Evolutionary conservation across 2,113 vertebrate genomes (phyloP).

Genomic region (Loxodonta africana): DNA sequence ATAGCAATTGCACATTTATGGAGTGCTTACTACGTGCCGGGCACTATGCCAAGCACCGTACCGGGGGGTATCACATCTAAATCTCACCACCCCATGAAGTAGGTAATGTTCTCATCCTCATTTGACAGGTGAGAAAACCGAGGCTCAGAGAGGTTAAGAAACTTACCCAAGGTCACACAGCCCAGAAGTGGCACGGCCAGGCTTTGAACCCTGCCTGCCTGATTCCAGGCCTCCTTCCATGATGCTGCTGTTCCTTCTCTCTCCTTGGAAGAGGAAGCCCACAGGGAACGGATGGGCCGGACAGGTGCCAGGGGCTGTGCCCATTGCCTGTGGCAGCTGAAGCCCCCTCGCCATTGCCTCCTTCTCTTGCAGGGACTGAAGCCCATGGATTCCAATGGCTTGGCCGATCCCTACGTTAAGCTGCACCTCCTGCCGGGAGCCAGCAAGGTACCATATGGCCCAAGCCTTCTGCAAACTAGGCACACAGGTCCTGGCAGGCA

Average conservation of each 20-base stretch:
- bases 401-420: conserved; percentile 98
- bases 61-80: not conserved
- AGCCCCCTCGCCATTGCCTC: rapidly evolving
- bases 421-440: conserved; percentile 97
- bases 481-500: not conserved
- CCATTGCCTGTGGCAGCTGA: not conserved
- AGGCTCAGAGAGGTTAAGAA: conserved; percentile 37
- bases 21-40: not conserved
- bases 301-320: not conserved
- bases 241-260: not conserved
- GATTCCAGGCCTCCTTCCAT: not conserved
- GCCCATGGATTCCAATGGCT: conserved; percentile 97
- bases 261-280: not conserved
- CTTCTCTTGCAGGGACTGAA: conserved; percentile 93
- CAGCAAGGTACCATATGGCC: conserved; percentile 93
- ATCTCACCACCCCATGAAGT: not conserved
- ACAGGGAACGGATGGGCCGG: rapidly evolving
- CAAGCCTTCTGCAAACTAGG: not conserved
- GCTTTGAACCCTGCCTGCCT: not conserved
- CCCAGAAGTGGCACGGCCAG: not conserved
- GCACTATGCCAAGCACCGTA: not conserved
- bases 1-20: rapidly evolving
- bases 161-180: not conserved
- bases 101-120: not conserved
- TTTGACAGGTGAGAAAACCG: not conserved